Percentiles rank a stretch among this genome's conserved stretches.
Evolutionary conservation across 2,113 vertebrate species (phyloP).

Genomic region (Lepisosteus oculatus): DNA sequence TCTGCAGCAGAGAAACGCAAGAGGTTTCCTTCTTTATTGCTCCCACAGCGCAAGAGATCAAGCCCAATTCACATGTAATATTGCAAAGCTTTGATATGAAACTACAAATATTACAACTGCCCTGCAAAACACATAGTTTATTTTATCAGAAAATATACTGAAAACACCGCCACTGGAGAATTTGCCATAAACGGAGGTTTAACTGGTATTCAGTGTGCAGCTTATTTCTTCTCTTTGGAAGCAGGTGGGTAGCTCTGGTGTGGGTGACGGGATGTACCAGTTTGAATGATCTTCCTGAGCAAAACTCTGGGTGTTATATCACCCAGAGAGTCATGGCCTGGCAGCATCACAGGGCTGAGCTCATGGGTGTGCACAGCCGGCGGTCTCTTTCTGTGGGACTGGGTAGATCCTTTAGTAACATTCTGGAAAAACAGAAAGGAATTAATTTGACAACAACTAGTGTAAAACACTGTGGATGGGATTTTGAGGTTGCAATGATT

Average conservation of each 20-base stretch:
- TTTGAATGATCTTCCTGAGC: background rate
- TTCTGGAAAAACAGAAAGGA: background rate
- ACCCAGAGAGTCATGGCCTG: background rate
- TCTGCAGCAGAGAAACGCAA: constrained; percentile 42
- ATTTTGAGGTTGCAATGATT: too few relatives aligned
- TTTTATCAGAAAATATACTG: too few relatives aligned
- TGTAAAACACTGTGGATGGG: background rate
- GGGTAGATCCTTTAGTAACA: background rate
- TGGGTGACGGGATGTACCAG: background rate
- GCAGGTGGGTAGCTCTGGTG: background rate
- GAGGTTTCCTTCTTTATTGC: too few relatives aligned
- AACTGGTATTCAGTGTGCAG: too few relatives aligned
- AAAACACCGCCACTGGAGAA: too few relatives aligned
- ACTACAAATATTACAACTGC: too few relatives aligned
- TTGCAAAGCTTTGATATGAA: too few relatives aligned
- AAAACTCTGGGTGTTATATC: background rate
- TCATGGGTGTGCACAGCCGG: background rate
- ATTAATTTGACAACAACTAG: background rate
- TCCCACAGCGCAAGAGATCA: too few relatives aligned
- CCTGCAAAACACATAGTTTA: too few relatives aligned
- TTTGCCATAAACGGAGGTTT: too few relatives aligned
- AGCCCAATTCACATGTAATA: too few relatives aligned
- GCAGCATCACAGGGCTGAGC: background rate
- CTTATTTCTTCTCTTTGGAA: too few relatives aligned
- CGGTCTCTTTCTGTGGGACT: background rate